These are phyloP conservation scores for Leptinotarsa haldemani DNA, from an alignment of 2,888 invertebrate genomes.

Conservation along the genomic window DNA sequence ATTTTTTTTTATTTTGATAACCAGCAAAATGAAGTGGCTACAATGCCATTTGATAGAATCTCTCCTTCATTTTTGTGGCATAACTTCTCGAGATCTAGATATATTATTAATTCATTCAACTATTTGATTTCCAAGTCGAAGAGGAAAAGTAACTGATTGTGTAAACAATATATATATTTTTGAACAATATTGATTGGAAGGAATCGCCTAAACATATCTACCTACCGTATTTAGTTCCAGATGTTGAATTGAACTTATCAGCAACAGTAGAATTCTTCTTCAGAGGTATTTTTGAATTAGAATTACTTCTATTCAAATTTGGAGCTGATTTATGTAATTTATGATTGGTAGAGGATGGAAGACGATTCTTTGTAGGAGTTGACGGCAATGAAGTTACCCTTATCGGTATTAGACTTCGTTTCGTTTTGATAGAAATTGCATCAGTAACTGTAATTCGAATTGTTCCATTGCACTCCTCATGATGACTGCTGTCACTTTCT, in stretches of 20 bases:
- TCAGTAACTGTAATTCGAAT: constrained; percentile 56
- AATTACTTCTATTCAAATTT: constrained; percentile 49
- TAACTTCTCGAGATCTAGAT: too few species aligned
- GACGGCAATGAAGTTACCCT: constrained; percentile 62
- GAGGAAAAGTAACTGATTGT: too few species aligned
- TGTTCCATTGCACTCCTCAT: constrained; percentile 64
- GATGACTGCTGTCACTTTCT: constrained; percentile 80
- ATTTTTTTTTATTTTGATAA: too few species aligned
- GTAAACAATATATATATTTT: too few species aligned
- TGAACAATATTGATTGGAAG: too few species aligned
- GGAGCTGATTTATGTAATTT: constrained; percentile 60
- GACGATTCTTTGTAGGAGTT: constrained; percentile 64
- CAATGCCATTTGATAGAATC: too few species aligned
- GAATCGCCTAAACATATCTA: too few species aligned
- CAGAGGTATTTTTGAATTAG: constrained; percentile 54
- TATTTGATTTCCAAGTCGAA: too few species aligned
- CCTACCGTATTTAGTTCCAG: neutral
- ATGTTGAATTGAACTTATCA: constrained; percentile 29
- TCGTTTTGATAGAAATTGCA: constrained; percentile 53
- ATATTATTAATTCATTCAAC: too few species aligned
- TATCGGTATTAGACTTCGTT: constrained; percentile 66
- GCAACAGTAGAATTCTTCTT: constrained; percentile 39
- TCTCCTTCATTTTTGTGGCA: too few species aligned
- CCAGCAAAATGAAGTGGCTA: too few species aligned
- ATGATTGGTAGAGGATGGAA: constrained; percentile 50